A percentile compares a stretch with the other conserved stretches of the same genome.
Conservation (phyloP, 2,113 vertebrate genomes). For the Catharus fuscescens region DNA sequence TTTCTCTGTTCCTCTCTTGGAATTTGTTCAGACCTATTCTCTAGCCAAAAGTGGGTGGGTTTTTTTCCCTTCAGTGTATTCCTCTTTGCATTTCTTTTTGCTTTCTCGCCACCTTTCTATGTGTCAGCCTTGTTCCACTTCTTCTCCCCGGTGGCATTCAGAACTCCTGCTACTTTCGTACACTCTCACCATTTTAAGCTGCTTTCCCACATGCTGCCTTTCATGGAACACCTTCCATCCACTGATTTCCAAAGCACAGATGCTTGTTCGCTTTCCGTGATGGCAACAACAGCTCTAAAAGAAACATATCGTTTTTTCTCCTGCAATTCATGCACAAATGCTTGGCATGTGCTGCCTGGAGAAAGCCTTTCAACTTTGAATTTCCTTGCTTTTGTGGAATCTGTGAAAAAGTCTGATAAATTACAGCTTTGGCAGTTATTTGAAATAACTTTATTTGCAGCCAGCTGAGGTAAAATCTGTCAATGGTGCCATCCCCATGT, state of each 20-base stretch:
- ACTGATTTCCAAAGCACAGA: conserved; percentile 57
- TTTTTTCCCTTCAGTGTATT: neutral
- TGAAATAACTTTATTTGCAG: conserved; percentile 49
- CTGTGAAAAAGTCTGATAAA: conserved; percentile 53
- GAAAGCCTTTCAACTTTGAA: conserved; percentile 56
- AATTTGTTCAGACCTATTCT: conserved; percentile 37
- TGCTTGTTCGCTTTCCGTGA: conserved; percentile 58
- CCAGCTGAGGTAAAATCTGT: conserved; percentile 37
- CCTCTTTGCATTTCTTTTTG: conserved; percentile 44
- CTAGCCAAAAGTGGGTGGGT: conserved; percentile 3
- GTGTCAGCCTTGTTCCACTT: conserved; percentile 64
- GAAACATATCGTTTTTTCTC: conserved; percentile 59
- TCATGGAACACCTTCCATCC: conserved; percentile 51
- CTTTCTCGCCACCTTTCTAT: conserved; percentile 60
- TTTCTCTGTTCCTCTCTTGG: conserved; percentile 22
- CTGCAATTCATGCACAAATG: conserved; percentile 63
- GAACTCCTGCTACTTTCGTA: conserved; percentile 60
- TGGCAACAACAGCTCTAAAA: conserved; percentile 65
- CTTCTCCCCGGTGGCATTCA: conserved; percentile 50
- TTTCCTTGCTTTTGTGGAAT: conserved; percentile 62
- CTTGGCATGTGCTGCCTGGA: conserved; percentile 51
- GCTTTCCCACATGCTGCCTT: conserved; percentile 65
- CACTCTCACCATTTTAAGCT: conserved; percentile 50
- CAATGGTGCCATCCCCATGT: neutral
- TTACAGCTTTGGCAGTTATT: conserved; percentile 53